These are phyloP conservation scores for Chaitophorus viminalis DNA, from an alignment of 2,888 invertebrate genomes.

Conservation along the genomic window DNA sequence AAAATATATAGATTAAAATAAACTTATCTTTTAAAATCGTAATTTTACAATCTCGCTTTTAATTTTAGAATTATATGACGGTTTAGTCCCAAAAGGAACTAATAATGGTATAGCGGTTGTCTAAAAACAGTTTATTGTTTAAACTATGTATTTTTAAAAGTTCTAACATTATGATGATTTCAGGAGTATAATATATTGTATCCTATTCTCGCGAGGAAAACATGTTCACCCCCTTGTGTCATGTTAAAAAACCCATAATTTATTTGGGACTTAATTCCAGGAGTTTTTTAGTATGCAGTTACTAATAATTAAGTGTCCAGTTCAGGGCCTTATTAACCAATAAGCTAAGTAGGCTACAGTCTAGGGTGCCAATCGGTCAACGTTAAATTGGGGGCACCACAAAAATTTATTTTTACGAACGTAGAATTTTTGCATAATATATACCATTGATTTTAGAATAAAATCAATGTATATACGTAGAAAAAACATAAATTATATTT, in stretches of 20 bases:
- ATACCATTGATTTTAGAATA: no score
- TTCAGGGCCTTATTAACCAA: no score
- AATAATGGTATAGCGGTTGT: neutral
- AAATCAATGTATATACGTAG: no score
- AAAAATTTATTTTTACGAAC: no score
- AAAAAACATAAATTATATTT: no score
- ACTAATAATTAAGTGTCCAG: no score
- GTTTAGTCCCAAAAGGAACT: neutral
- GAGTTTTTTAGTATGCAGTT: neutral
- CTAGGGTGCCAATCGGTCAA: no score
- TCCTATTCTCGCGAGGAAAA: neutral
- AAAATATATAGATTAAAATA: no score
- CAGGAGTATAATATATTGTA: constrained; percentile 9
- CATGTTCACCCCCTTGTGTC: constrained; percentile 30
- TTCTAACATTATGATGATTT: neutral
- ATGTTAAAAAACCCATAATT: constrained; percentile 36
- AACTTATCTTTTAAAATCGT: no score
- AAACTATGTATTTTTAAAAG: neutral
- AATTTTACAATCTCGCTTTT: neutral
- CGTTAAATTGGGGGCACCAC: no score
- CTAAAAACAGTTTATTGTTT: neutral
- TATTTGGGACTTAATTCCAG: constrained; percentile 21
- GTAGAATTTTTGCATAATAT: no score
- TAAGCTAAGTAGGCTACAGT: no score
- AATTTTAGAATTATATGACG: neutral